Evolutionary conservation across 35 echinoderm and acorn worm species (phyloP), one percentile per base, ranked within the genome.

Genomic region (Stichopus chloronotus): DNA sequence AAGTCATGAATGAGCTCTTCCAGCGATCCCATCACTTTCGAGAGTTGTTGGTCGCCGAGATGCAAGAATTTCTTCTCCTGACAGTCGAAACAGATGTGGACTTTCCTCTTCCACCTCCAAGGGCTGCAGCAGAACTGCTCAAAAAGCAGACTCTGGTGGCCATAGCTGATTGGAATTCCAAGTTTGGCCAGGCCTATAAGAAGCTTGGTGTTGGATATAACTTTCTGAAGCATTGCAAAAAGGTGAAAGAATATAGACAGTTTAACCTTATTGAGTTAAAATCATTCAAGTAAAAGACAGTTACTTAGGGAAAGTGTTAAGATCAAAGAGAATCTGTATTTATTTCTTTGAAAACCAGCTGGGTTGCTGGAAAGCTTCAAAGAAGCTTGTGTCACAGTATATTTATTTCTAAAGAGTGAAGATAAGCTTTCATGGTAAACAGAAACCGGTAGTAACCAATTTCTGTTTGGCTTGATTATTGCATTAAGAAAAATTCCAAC

Each of bases 151-250:
- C 95, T 19, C 85, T 99, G 9, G 79, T 81, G 43, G 95, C 97
- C 54, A 94, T 99, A 16, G 95, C 95, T 54, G 89, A 93, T 78
- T 99, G 97, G 97, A 82, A 95, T 89, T 84, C 86, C 68, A 99
- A 99, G 78, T 99, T 94, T 94, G 97, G 97, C 53, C 93, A 96
- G 74, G 95, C 95, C 7, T 99, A 99, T 86, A 99, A 96, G 78
- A 99, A 99, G 55, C 89, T 99, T 3, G 94, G 88, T 55, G 92
- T 99, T 77, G 97, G 97, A 69, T 99, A 96, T 83, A 96, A 94
- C 78, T 99, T 90, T 74, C 76, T 99, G 11, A 95, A 96, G 78
- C 88, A 95, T 86, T 91, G 91, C 24, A 99, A 96, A 91, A 95
- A 92, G 97, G 97, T 99, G 92, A 9, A 56, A 63, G 22, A 80